phyloP scores from a whole-genome alignment of 2,888 invertebrate genomes.

The Lochmaea capreae region DNA sequence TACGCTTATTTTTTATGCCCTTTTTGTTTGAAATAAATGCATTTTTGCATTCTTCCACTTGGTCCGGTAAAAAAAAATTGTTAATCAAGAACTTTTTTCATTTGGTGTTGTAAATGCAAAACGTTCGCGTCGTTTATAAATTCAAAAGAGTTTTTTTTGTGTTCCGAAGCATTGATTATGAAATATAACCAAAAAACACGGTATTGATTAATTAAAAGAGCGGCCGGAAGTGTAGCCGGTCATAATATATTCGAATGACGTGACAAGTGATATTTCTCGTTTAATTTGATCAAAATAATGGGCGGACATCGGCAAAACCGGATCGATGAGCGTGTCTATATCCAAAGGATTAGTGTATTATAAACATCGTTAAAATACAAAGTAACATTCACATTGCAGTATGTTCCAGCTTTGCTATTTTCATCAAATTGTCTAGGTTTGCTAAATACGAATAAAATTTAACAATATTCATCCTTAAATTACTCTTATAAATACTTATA shows the following conservation, averaged over 20 bases:
- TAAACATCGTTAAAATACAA: slow-evolving; percentile 39
- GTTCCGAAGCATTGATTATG: slow-evolving; percentile 36
- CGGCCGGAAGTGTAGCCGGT: slow-evolving; percentile 35
- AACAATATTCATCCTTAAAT: not conserved
- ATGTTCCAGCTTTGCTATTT: slow-evolving; percentile 27
- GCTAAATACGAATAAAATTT: not conserved
- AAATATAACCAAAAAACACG: slow-evolving; percentile 37
- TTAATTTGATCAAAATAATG: slow-evolving; percentile 41
- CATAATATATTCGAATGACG: slow-evolving; percentile 34
- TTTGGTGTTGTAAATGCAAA: slow-evolving; percentile 31
- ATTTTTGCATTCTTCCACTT: slow-evolving; percentile 6
- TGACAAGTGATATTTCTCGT: slow-evolving; percentile 40
- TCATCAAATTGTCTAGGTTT: slow-evolving; percentile 36
- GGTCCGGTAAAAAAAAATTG: slow-evolving; percentile 10
- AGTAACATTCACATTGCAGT: slow-evolving; percentile 31
- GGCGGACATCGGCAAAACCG: slow-evolving; percentile 24
- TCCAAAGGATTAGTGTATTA: slow-evolving; percentile 38
- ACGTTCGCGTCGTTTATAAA: slow-evolving; percentile 27
- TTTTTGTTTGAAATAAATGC: not conserved
- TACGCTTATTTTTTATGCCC: not conserved
- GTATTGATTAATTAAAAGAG: slow-evolving; percentile 41
- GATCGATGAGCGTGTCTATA: slow-evolving; percentile 39
- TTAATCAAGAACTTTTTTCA: slow-evolving; percentile 31
- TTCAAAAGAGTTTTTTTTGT: slow-evolving; percentile 35
- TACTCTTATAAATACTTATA: too few species aligned